Conservation (phyloP, 2,113 vertebrate genomes). For the Pampusana beccarii region DNA sequence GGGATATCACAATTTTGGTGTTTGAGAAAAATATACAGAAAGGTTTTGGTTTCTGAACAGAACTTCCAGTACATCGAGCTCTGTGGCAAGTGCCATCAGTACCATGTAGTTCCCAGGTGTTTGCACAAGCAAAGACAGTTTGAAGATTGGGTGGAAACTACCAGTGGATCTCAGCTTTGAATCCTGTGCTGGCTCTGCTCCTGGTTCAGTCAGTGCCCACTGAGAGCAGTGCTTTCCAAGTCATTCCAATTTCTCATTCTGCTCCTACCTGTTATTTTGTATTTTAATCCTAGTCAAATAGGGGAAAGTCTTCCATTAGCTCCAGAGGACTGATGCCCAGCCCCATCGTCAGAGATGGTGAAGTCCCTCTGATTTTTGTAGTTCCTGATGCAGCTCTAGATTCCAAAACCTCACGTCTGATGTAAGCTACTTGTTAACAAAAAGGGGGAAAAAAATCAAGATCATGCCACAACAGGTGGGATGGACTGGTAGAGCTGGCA, state of each 20-base stretch:
- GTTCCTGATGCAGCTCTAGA: background rate
- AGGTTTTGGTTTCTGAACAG: background rate
- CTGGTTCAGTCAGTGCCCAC: background rate
- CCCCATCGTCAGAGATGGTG: too few species aligned
- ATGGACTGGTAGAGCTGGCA: background rate
- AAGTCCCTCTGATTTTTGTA: background rate
- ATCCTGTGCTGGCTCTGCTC: background rate
- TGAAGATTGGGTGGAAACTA: background rate
- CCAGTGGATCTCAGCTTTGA: background rate
- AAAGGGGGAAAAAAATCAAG: background rate
- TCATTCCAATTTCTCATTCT: background rate
- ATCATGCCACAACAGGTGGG: background rate
- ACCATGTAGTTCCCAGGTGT: background rate
- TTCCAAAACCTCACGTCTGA: background rate
- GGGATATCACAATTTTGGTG: slow-evolving; percentile 19
- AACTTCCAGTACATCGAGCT: background rate
- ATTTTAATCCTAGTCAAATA: background rate
- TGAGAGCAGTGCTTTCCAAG: background rate
- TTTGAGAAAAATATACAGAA: background rate
- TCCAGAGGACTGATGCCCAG: background rate
- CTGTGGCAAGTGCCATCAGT: background rate
- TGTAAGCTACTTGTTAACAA: background rate
- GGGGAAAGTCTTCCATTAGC: background rate
- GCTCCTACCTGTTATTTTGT: background rate
- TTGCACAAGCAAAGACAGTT: background rate